Conservation (phyloP, 2,888 invertebrate genomes). For the Nephrotoma appendiculata region DNA sequence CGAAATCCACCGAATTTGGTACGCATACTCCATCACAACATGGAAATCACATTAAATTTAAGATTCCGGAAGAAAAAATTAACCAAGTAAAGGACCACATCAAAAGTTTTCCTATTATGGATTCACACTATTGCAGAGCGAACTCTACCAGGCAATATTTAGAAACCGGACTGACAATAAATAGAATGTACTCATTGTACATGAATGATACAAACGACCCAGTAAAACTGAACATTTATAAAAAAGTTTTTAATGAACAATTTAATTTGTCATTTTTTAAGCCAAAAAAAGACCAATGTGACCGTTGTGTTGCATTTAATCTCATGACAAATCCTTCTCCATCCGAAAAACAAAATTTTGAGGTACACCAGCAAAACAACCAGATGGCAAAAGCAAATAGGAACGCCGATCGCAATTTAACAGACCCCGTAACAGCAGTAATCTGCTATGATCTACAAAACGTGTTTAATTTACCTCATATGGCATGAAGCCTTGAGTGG, state of each 20-base stretch:
- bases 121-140: slow-evolving; percentile 9
- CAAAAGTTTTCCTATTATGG: neutral
- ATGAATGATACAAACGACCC: slow-evolving; percentile 1
- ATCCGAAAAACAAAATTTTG: neutral
- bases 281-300: slow-evolving; percentile 10
- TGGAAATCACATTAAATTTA: slow-evolving; percentile 6
- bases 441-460: slow-evolving; percentile 12
- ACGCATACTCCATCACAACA: neutral
- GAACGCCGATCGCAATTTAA: neutral
- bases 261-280: slow-evolving; percentile 1
- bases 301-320: neutral
- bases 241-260: slow-evolving; percentile 7
- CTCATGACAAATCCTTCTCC: neutral
- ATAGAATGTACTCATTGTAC: neutral
- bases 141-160: slow-evolving; percentile 9
- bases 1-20: neutral
- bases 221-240: slow-evolving; percentile 3
- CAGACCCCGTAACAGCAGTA: neutral
- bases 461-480: slow-evolving; percentile 7
- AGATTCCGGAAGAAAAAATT: neutral
- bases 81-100: slow-evolving; percentile 7
- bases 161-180: slow-evolving; percentile 7
- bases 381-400: neutral
- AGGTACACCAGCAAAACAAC: neutral
- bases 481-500: slow-evolving; percentile 4